Conservation (phyloP, 2,113 vertebrate species). For the Lanius ludovicianus region DNA sequence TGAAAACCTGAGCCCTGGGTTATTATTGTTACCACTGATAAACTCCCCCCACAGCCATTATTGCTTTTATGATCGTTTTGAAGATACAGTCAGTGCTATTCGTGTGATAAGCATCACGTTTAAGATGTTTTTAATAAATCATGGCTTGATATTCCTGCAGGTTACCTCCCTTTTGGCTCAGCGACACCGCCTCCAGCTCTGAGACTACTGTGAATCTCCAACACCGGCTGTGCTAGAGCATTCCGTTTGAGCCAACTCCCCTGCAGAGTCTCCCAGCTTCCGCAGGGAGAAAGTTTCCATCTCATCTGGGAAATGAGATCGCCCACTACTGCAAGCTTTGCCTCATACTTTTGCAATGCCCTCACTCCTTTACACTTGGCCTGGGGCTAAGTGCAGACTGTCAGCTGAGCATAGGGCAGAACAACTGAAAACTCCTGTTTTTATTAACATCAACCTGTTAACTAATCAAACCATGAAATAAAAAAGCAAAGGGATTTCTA, state of each 20-base stretch:
- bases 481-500: neutral
- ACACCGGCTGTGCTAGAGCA: neutral
- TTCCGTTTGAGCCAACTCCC: neutral
- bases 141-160: neutral
- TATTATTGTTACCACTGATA: slow-evolving; percentile 57
- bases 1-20: slow-evolving; percentile 35
- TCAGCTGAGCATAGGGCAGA: neutral
- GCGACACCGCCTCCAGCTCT: neutral
- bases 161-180: neutral
- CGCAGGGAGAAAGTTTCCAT: neutral
- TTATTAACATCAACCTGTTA: neutral
- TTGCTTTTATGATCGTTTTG: neutral
- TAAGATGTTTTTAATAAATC: neutral
- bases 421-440: neutral
- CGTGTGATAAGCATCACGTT: neutral
- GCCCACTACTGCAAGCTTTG: neutral
- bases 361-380: neutral
- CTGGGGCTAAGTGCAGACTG: neutral
- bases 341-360: neutral
- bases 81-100: slow-evolving; percentile 4
- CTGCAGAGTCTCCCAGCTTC: neutral
- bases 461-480: neutral
- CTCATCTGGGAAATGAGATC: neutral
- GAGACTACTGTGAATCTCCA: neutral
- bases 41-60: neutral